These are phyloP conservation scores for Bradypus variegatus DNA, from an alignment of 2,797 vertebrate genomes.

Conservation along the genomic window DNA sequence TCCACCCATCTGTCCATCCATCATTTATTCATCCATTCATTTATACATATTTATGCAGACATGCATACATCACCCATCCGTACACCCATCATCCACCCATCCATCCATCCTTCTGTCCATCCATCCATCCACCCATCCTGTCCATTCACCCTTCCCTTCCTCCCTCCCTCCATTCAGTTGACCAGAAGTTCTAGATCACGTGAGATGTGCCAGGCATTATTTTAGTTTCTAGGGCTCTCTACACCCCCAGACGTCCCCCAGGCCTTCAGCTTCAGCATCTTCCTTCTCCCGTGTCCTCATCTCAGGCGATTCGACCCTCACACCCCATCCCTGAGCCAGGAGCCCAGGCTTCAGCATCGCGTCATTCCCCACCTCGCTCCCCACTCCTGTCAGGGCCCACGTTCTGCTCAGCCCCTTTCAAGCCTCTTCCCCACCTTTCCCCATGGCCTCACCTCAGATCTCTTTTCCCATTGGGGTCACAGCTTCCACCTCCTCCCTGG, in stretches of 20 bases:
- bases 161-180: neutral
- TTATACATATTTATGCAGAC: fast-evolving
- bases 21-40: too few species aligned
- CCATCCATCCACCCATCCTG: neutral
- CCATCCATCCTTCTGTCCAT: too few species aligned
- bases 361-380: neutral
- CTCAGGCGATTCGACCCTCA: neutral
- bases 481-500: neutral
- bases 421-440: neutral
- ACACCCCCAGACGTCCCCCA: neutral
- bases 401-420: neutral
- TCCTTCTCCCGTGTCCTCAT: neutral
- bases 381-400: neutral
- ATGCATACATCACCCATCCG: neutral
- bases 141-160: too few species aligned
- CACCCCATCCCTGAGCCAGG: neutral
- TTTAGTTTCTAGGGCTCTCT: neutral
- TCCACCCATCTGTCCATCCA: neutral
- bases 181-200: neutral
- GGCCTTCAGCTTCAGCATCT: neutral
- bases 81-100: fast-evolving
- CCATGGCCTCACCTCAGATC: too few species aligned
- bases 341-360: neutral
- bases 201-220: too few species aligned
- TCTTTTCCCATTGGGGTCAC: neutral